Base-by-base conservation (phyloP, 2,113 vertebrate genomes). In the Ranitomeya variabilis region DNA sequence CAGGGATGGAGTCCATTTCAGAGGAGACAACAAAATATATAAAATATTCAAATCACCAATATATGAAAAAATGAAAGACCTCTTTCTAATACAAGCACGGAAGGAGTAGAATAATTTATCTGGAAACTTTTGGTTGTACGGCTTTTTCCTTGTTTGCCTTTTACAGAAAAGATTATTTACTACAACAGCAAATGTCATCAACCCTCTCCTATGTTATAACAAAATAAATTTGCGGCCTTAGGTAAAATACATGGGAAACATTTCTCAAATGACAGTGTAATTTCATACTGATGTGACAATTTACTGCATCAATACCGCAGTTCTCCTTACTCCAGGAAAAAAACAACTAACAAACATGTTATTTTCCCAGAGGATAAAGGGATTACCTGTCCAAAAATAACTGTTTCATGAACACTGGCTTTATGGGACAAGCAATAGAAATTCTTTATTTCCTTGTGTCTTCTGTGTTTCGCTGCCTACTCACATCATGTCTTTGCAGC, bases 401-500 rank as follows among this genome's bases (percentile, higher is more conserved):
- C 64, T 71, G n/a, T 52, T 15, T 31, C 26, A n/a, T 88, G 86
- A 64, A 0, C 51, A 31, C 13, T 83, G 52, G 45, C 62, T 87
- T 90, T 37, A 1, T 0, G 23, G 86, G n/a, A 12, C 66, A 23
- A 37, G 7, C 57, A 3, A 0, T 4, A 37, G 13, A 73, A 74
- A 26, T 31, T 54, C 0, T 37, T 0, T 55, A 19, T 85, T 88
- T 90, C 45, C 7, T 26, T 57, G 86, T 71, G 89, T 89, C 77
- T 55, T 85, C 64, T 69, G 89, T 90, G 77, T 90, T 83, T 79
- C 15, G n/a, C 64, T 87, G 60, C 26, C 16, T 89, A 45, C 85
- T 85, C 60, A 90, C 89, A 66, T 84, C 86, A 83, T 86, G 89
- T 90, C 89, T 92, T 92, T 89, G 85, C 90, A 78, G 90, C 88